Evolutionary conservation across 2,113 vertebrate genomes (phyloP).

Genomic region (rabbit (Oryctolagus cuniculus)): mOryCun1.1 NC_091451.1:24208001-24208500

Average conservation of each 20-base stretch:
- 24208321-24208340: not conserved
- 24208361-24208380: not conserved
- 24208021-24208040: slow-evolving; percentile 63
- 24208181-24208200: not conserved
- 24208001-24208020: not conserved
- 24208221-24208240: not conserved
- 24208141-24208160: not conserved
- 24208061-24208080: not conserved
- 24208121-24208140: not conserved
- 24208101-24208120: not conserved
- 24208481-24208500: not conserved
- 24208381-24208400: not conserved
- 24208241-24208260: not conserved
- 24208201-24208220: not conserved
- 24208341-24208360: not conserved
- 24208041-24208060: slow-evolving; percentile 53
- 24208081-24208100: not conserved
- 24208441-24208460: slow-evolving; percentile 17
- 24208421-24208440: not conserved
- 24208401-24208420: not conserved
- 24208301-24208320: not conserved
- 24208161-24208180: not conserved
- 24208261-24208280: not conserved
- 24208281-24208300: not conserved
- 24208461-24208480: not conserved